phyloP scores from a whole-genome alignment of 1,140 invertebrate species.

The Macrobrachium rosenbergii region DNA sequence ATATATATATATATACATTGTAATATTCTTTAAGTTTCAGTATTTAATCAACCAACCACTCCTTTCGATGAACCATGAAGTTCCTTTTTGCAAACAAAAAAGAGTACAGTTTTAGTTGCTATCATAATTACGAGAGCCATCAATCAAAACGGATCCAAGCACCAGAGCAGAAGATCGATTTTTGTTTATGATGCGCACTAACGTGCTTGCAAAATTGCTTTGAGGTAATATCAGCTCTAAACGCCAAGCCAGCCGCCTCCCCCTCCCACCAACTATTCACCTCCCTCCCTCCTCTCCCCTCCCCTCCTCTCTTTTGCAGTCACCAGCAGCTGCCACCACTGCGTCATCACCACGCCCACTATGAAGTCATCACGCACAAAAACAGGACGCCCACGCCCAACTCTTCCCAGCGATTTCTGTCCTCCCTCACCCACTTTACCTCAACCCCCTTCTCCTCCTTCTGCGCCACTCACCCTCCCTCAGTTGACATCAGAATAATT shows the following conservation, averaged over 20 bases:
- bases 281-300: not conserved
- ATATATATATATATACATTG: no score
- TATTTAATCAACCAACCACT: no score
- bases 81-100: no score
- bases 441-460: not conserved
- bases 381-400: not conserved
- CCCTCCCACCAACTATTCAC: not conserved
- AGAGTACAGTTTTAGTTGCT: no score
- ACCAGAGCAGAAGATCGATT: no score
- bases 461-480: not conserved
- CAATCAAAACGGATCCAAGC: no score
- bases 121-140: no score
- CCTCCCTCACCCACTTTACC: not conserved
- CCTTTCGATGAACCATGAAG: no score
- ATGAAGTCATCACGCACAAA: slow-evolving; percentile 10
- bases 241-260: not conserved
- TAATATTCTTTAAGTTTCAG: no score
- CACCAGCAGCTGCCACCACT: not conserved
- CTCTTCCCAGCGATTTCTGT: not conserved
- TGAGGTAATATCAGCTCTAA: not conserved
- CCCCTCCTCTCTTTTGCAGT: not conserved
- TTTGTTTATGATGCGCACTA: not conserved
- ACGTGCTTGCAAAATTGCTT: not conserved
- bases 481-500: not conserved
- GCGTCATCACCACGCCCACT: not conserved